Evolutionary conservation across 2,113 vertebrate species (phyloP).

Genomic region (Caloenas nicobarica): DNA sequence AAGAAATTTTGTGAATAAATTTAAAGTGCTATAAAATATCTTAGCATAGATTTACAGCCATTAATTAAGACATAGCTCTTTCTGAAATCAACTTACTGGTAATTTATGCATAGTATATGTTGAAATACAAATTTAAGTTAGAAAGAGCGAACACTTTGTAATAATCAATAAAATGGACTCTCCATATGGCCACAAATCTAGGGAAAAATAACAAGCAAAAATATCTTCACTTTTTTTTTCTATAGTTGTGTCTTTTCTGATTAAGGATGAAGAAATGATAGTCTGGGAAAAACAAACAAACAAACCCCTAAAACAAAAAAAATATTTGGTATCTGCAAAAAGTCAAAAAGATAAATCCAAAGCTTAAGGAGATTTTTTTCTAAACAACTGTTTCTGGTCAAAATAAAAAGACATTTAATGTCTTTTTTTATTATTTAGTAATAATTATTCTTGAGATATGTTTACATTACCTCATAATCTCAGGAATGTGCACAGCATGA

Average conservation of each 20-base stretch:
- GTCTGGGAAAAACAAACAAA: background rate
- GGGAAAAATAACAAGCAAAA: background rate
- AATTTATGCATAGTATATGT: slow-evolving; percentile 11
- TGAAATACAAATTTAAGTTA: slow-evolving; percentile 31
- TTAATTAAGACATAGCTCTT: slow-evolving; percentile 58
- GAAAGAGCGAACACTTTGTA: background rate
- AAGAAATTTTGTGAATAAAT: background rate
- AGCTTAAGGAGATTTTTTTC: background rate
- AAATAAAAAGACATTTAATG: background rate
- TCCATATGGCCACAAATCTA: background rate
- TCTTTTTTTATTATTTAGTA: background rate
- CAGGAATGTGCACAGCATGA: background rate
- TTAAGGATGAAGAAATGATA: background rate
- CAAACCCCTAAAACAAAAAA: background rate
- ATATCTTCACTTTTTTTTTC: background rate
- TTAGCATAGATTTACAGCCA: slow-evolving; percentile 12
- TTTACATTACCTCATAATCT: background rate
- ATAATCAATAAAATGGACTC: background rate
- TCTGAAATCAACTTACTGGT: background rate
- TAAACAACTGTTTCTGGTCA: background rate
- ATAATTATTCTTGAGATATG: background rate
- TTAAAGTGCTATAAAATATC: background rate
- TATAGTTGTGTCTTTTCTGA: background rate
- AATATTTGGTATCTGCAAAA: background rate
- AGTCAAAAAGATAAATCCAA: background rate